Evolutionary conservation across 2,113 vertebrate genomes (phyloP).

Genomic region (Chionis minor): DNA sequence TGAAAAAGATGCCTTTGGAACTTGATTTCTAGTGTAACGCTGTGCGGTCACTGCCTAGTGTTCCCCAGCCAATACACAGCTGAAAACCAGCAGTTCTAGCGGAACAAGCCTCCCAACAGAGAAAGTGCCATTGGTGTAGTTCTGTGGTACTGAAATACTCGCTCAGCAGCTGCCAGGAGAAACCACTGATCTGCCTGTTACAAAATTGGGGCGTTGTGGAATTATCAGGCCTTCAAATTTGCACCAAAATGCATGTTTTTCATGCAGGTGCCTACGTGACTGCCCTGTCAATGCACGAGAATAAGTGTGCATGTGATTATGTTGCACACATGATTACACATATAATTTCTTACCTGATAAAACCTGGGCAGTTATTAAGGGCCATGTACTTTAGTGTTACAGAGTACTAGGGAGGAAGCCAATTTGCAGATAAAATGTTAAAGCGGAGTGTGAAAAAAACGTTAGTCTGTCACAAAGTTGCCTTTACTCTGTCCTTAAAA

Average conservation of each 20-base stretch:
- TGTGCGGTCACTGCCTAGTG: conserved; percentile 43
- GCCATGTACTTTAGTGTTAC: neutral
- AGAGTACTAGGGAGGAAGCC: neutral
- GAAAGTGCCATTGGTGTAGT: neutral
- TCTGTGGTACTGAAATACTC: neutral
- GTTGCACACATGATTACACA: neutral
- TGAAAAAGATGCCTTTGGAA: conserved; percentile 63
- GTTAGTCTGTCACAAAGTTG: neutral
- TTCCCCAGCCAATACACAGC: conserved; percentile 15
- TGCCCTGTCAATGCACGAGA: neutral
- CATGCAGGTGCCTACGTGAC: neutral
- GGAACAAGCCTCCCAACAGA: neutral
- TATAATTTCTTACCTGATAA: neutral
- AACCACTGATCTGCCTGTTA: neutral
- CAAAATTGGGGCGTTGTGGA: neutral
- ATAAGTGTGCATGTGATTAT: neutral
- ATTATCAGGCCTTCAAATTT: neutral
- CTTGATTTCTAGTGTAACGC: conserved; percentile 49
- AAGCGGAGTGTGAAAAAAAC: neutral
- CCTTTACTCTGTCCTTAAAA: conserved; percentile 5
- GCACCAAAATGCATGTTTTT: neutral
- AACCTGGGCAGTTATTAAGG: neutral
- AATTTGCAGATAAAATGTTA: neutral
- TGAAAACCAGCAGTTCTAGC: neutral
- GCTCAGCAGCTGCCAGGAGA: conserved; percentile 2